Conservation (phyloP, 2,797 vertebrate species). For the Oryzias sinensis region DNA sequence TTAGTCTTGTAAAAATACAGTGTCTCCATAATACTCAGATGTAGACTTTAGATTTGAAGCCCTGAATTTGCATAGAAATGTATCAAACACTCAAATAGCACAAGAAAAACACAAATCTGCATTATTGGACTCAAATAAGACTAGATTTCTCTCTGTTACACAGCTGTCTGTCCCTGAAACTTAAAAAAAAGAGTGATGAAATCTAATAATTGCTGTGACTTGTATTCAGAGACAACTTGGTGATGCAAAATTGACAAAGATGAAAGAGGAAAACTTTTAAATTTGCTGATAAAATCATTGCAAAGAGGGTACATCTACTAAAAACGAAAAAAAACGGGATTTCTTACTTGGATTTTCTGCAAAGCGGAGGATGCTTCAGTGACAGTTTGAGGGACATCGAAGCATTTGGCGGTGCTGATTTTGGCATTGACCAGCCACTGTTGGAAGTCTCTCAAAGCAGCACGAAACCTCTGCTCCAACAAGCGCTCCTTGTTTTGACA, state of each 20-base stretch:
- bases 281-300: too few relatives aligned
- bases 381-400: slow-evolving; percentile 90
- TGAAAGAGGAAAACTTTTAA: too few relatives aligned
- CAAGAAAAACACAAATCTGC: background rate
- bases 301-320: too few relatives aligned
- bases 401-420: slow-evolving; percentile 93
- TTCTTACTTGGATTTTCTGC: slow-evolving; percentile 91
- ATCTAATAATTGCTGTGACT: slow-evolving; percentile 24
- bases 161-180: slow-evolving; percentile 9
- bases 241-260: background rate
- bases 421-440: slow-evolving; percentile 94
- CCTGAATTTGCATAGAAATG: background rate
- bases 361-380: slow-evolving; percentile 83
- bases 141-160: background rate
- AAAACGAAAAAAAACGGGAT: background rate
- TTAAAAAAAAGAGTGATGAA: slow-evolving; percentile 21
- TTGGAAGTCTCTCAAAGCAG: slow-evolving; percentile 87
- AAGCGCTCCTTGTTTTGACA: slow-evolving; percentile 95
- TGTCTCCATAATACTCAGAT: too few relatives aligned
- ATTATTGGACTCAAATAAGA: slow-evolving; percentile 18
- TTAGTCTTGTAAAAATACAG: background rate
- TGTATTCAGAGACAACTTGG: slow-evolving; percentile 18
- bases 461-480: slow-evolving; percentile 90
- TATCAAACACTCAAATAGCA: slow-evolving; percentile 23
- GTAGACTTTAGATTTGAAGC: too few relatives aligned